Evolutionary conservation across 2,113 vertebrate genomes (phyloP).

Genomic region (Cynopterus brachyotis): DNA sequence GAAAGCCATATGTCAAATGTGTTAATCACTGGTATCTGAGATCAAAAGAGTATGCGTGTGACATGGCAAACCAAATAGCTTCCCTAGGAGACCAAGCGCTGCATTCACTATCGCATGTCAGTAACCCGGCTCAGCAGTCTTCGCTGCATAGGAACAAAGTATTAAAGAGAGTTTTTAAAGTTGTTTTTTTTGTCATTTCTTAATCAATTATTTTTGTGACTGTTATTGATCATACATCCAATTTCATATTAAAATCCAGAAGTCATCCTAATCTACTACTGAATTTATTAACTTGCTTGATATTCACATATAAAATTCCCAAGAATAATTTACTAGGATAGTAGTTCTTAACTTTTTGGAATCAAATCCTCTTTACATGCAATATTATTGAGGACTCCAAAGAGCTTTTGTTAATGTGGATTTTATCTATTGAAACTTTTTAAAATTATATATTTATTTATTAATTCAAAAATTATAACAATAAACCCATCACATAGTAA

Average conservation of each 20-base stretch:
- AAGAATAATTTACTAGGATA: neutral
- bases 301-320: neutral
- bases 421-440: neutral
- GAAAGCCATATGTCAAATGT: constrained; percentile 32
- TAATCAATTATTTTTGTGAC: neutral
- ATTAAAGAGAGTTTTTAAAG: neutral
- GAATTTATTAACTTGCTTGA: neutral
- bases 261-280: neutral
- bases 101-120: fast-evolving
- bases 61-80: neutral
- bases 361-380: neutral
- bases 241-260: neutral
- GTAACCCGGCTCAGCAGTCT: neutral
- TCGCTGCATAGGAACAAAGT: neutral
- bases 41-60: neutral
- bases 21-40: neutral
- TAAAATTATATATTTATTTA: neutral
- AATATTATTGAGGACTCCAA: neutral
- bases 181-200: neutral
- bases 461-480: neutral
- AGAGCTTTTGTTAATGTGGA: neutral
- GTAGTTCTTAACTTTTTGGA: neutral
- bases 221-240: neutral
- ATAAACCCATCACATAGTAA: neutral
- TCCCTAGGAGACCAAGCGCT: neutral